phyloP scores from a whole-genome alignment of 2,888 invertebrate species.

The Aphrophora alni region DNA sequence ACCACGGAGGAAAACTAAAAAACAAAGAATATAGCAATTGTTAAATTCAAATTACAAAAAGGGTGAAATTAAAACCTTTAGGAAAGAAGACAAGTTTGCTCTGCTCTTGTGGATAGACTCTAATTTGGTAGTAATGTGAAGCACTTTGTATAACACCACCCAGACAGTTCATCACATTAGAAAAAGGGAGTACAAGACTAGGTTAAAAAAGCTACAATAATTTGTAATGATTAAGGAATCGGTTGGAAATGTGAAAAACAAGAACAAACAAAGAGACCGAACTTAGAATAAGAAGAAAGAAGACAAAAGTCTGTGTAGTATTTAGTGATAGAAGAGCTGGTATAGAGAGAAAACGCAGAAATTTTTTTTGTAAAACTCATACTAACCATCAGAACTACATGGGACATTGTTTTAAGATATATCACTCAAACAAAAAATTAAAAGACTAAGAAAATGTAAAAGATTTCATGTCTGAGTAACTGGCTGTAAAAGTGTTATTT shows the following conservation, averaged over 20 bases:
- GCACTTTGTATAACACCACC: neutral
- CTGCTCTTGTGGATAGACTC: neutral
- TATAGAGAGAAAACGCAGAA: neutral
- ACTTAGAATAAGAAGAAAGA: neutral
- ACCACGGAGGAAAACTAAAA: neutral
- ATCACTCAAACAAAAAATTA: neutral
- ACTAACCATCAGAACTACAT: neutral
- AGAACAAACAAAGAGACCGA: neutral
- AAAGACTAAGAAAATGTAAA: neutral
- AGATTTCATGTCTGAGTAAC: neutral
- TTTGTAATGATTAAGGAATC: neutral
- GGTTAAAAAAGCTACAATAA: neutral
- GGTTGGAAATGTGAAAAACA: neutral
- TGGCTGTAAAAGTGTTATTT: neutral
- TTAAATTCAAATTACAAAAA: neutral
- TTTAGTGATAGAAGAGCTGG: no score
- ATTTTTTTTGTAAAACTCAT: neutral
- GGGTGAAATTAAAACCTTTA: no score
- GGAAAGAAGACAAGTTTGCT: neutral
- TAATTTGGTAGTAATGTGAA: neutral
- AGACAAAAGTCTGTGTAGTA: no score
- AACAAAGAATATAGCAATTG: neutral
- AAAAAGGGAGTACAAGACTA: neutral
- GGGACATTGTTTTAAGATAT: neutral
- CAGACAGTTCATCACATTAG: neutral